A percentile compares a stretch with the other conserved stretches of the same genome.
These are phyloP conservation scores for Triplophysa siluroides DNA, from an alignment of 2,113 vertebrate genomes.

Conservation along the genomic window DNA sequence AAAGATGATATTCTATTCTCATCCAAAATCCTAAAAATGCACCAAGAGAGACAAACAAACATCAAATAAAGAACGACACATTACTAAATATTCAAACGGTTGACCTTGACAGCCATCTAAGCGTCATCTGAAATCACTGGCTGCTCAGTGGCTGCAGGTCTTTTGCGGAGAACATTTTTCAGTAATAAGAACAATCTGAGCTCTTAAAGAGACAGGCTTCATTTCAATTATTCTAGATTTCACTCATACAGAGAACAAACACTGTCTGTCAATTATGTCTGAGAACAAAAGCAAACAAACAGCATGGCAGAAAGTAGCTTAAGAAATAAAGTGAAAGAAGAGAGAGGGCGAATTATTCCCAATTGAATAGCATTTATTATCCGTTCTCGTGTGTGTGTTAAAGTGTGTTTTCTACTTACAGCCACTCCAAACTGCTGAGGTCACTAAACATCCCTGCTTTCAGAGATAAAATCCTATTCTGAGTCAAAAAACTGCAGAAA, in stretches of 20 bases:
- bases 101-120: not conserved
- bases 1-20: slow-evolving; percentile 64
- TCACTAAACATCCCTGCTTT: slow-evolving; percentile 63
- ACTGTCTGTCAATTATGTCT: slow-evolving; percentile 15
- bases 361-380: not conserved
- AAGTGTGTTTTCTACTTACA: slow-evolving; percentile 59
- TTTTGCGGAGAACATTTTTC: not conserved
- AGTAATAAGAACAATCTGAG: not conserved
- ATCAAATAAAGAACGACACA: slow-evolving; percentile 16
- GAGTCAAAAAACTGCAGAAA: slow-evolving; percentile 65
- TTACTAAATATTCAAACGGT: not conserved
- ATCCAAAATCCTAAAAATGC: slow-evolving; percentile 63
- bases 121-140: not conserved
- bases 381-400: not conserved
- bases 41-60: slow-evolving; percentile 29
- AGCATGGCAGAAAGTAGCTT: not conserved
- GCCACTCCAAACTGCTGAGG: slow-evolving; percentile 65
- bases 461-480: slow-evolving; percentile 65
- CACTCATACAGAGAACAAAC: not conserved
- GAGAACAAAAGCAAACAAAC: not conserved
- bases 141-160: not conserved
- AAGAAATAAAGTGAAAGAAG: not conserved
- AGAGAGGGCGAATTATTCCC: not conserved
- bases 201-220: not conserved
- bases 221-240: slow-evolving; percentile 22